phyloP scores from a whole-genome alignment of 2,113 vertebrate species.

The Lamprotornis superbus region DNA sequence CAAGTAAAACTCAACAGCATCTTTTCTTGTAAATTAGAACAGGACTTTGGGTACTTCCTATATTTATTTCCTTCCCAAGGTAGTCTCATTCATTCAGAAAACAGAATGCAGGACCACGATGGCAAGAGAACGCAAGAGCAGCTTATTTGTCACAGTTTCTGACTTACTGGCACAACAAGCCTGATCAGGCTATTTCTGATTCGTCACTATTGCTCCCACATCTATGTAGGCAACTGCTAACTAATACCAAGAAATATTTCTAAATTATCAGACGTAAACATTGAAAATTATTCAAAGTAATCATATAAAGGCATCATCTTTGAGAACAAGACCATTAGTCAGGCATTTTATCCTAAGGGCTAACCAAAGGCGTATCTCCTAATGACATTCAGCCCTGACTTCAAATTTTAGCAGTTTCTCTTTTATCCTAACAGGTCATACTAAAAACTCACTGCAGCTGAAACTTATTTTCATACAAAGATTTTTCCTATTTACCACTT shows the following conservation, averaged over 20 bases:
- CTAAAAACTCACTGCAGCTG: neutral
- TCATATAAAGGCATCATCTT: neutral
- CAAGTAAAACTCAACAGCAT: neutral
- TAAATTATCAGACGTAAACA: neutral
- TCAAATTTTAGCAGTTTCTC: neutral
- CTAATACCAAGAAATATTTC: neutral
- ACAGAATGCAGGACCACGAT: neutral
- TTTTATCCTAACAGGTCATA: neutral
- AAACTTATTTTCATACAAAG: neutral
- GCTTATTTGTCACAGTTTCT: neutral
- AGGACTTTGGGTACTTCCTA: neutral
- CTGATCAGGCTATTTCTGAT: neutral
- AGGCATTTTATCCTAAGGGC: neutral
- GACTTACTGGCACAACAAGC: neutral
- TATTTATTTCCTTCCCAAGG: neutral
- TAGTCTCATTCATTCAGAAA: neutral
- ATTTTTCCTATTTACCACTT: neutral
- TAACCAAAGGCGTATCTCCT: neutral
- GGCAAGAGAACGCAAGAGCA: neutral
- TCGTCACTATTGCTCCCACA: neutral
- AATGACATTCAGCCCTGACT: neutral
- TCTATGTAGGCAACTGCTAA: neutral
- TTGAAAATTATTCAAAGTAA: neutral
- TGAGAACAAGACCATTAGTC: neutral
- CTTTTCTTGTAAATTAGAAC: neutral